A percentile compares a stretch with the other conserved stretches of the same genome.
Conservation (phyloP, 2,888 invertebrate species). For the Alcis repandata region DNA sequence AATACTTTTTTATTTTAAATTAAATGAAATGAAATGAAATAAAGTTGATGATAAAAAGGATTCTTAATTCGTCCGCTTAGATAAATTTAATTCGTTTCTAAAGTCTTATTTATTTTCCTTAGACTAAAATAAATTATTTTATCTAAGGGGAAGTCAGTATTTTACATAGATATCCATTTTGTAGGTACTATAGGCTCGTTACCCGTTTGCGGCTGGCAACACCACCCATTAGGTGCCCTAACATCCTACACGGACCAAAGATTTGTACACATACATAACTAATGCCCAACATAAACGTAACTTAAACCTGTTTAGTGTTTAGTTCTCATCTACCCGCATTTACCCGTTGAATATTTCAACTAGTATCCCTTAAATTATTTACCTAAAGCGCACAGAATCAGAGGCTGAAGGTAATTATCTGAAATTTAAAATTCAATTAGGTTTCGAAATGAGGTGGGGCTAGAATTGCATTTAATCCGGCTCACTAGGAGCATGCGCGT, state of each 20-base stretch:
- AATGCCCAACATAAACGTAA: constrained; percentile 19
- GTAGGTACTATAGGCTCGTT: neutral
- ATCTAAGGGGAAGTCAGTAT: too few species aligned
- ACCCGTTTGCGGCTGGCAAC: constrained; percentile 10
- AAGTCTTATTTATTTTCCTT: too few species aligned
- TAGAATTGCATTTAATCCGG: constrained; percentile 7
- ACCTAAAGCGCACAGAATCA: constrained; percentile 7
- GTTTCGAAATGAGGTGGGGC: neutral
- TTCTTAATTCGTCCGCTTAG: too few species aligned
- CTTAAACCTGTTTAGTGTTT: constrained; percentile 30
- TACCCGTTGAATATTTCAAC: constrained; percentile 46
- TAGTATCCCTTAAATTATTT: constrained; percentile 45
- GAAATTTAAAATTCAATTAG: constrained; percentile 21
- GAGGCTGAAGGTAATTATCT: constrained; percentile 14
- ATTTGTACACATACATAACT: constrained; percentile 30
- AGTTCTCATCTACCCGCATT: constrained; percentile 29
- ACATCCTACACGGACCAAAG: constrained; percentile 16
- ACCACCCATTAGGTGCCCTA: constrained; percentile 14
- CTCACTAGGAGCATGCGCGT: too few species aligned
- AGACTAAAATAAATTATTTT: too few species aligned
- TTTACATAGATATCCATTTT: neutral
- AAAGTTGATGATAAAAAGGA: too few species aligned
- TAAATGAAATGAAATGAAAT: too few species aligned
- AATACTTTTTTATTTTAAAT: too few species aligned
- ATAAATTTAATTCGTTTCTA: too few species aligned